Base-by-base conservation (phyloP, 2,888 invertebrate species). In the Epicampocera succincta region DNA sequence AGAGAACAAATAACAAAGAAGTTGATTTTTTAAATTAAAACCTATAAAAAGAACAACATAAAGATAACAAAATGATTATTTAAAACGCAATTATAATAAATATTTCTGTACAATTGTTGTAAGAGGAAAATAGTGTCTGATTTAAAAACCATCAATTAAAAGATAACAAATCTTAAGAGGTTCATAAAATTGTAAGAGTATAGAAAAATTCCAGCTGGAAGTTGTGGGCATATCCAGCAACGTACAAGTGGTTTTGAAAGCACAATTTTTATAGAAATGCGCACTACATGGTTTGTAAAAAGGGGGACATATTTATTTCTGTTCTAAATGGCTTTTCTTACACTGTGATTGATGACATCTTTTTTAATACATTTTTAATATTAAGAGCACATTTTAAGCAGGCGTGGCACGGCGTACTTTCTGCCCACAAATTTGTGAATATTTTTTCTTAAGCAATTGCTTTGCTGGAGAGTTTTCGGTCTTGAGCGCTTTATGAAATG, bases 11-110 rank as follows among this genome's bases (percentile, higher is more conserved):
- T 29, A 54, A 52, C 15, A 48, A 72, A 60, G 33, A 48, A 72
- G 25, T 13, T 11, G 56, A 74, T 48, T 56, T 40, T 63, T 72
- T 25, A 38, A 46, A 54, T 61, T 54, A 54, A 54, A 69, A 76
- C 54, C 76, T 61, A 76, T 76, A 69, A 69, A 76, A 75, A 40
- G 29, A 9, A 13, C 17, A 56, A 25, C 38, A 74, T 58, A 66
- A 60, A 68, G 75, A 76, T 76, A 76, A 66, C 65, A 69, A 69
- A 69, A 76, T 29, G 44, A 44, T 76, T 61, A 63, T 63, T 61
- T 61, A 54, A 61, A 69, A 61, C 46, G 54, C 60, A 60, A 76
- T 76, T 69, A 61, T 56, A 76, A 69, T 76, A 76, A 76, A 61
- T 54, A 69, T 68, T 42, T 33, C 8, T 33, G 33, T 40, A 40